Base-by-base conservation (phyloP, 2,888 invertebrate species). In the Protodeltote pygarga region DNA sequence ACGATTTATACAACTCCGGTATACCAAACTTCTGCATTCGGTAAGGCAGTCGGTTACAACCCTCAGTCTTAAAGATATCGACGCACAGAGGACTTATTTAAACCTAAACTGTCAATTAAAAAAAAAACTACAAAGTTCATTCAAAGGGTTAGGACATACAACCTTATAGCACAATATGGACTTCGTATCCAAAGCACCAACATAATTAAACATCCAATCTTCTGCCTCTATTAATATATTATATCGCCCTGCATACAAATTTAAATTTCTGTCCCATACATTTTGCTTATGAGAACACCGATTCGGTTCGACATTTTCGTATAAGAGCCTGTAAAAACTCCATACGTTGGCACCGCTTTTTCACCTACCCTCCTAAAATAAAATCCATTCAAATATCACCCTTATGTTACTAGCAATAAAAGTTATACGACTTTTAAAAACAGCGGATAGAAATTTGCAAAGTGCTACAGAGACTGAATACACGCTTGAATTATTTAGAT, bases 401-500 rank as follows among this genome's bases (percentile, higher is more conserved):
- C 58, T 50, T 83, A 77, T 42, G 0, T 0, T 2, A 0, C 1
- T 3, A 2, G 13, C 0, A 2, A 41, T 70, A 77, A 54, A 58
- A 69, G 37, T 13, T 28, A 35, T 13, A 39, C 27, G 13, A n/a
- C 2, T 23, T 42, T 29, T 8, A 46, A 32, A 21, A 40, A 38
- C 16, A 10, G 52, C 47, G 45, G 15, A 39, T 39, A 47, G 54
- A 66, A 55, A 37, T 66, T 76, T 71, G 77, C 71, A 68, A 71
- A 77, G 74, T 73, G 73, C 77, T 74, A 80, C 77, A 80, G 77
- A 76, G 75, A 84, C 83, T 79, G 81, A 81, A 84, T 84, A 83
- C 79, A 76, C 73, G 83, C 79, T 81, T 91, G 90, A 91, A 91
- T 91, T 88, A 91, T 91, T 90, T 89, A 91, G 86, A 88, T 84